These are phyloP conservation scores for Drosophila melanocephala DNA, from an alignment of 2,888 invertebrate species.

Conservation along the genomic window DNA sequence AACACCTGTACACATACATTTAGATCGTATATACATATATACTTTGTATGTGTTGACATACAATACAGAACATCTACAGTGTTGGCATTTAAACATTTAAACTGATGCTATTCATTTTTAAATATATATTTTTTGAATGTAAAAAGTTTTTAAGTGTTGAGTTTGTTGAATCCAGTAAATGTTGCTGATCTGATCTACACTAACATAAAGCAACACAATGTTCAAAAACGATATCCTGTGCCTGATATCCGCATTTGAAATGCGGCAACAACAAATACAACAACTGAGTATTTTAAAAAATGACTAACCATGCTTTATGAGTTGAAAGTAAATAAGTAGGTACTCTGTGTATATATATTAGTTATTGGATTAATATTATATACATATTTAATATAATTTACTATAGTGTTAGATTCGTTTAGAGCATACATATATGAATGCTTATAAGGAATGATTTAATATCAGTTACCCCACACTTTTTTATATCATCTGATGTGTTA, in stretches of 20 bases:
- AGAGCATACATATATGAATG: conserved; percentile 1
- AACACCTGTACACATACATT: conserved; percentile 31
- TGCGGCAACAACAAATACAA: background rate
- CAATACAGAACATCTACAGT: conserved; percentile 1
- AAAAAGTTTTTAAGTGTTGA: background rate
- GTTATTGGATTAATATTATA: conserved; percentile 4
- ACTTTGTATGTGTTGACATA: conserved; percentile 10
- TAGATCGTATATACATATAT: conserved; percentile 39
- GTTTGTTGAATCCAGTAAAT: background rate
- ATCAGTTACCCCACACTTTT: conserved; percentile 9
- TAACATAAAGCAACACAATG: conserved; percentile 7
- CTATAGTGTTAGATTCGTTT: background rate
- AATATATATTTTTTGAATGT: conserved; percentile 1
- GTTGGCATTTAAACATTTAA: conserved; percentile 1
- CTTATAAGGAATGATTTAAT: conserved; percentile 27
- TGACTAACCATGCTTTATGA: conserved; percentile 1
- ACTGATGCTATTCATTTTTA: background rate
- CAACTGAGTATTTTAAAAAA: conserved; percentile 20
- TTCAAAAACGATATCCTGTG: background rate
- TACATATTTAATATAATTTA: conserved; percentile 1
- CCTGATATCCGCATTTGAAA: background rate
- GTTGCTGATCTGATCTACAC: conserved; percentile 1
- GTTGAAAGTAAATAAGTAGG: conserved; percentile 17
- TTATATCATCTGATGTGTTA: background rate
- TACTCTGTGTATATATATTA: conserved; percentile 28